phyloP scores from a whole-genome alignment of 2,113 vertebrate species.

The Collichthys lucidus region DNA sequence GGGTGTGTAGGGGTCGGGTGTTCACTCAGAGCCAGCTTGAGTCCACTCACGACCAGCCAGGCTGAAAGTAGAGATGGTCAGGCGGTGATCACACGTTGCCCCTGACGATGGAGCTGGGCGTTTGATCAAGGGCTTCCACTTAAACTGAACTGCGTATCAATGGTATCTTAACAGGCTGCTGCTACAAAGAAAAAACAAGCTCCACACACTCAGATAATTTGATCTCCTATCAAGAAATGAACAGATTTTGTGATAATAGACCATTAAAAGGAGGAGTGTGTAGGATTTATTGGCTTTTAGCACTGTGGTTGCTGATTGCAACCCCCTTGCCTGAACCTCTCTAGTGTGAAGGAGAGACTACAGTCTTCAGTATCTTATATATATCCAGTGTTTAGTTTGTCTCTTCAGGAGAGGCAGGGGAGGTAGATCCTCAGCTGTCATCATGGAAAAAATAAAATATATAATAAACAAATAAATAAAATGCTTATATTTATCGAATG shows the following conservation, averaged over 20 bases:
- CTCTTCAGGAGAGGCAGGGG: no score
- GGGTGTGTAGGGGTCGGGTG: neutral
- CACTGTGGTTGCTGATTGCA: no score
- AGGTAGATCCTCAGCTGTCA: no score
- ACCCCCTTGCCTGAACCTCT: no score
- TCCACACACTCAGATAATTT: neutral
- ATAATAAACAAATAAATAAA: no score
- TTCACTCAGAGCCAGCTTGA: conserved; percentile 1
- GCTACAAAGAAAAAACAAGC: neutral
- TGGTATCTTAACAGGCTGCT: neutral
- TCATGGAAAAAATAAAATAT: no score
- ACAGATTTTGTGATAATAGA: conserved; percentile 17
- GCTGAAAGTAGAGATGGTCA: conserved; percentile 1
- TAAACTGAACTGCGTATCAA: neutral
- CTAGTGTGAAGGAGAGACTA: no score
- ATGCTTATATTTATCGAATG: no score
- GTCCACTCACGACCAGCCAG: neutral
- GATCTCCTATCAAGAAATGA: neutral
- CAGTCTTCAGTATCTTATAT: no score
- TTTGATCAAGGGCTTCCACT: neutral
- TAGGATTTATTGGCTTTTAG: no score
- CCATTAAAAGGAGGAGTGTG: neutral
- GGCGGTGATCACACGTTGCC: conserved; percentile 19
- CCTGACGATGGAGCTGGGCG: neutral
- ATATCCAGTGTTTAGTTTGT: no score